phyloP scores from a whole-genome alignment of 2,797 vertebrate species.

The Tenualosa thibaudeaui region DNA sequence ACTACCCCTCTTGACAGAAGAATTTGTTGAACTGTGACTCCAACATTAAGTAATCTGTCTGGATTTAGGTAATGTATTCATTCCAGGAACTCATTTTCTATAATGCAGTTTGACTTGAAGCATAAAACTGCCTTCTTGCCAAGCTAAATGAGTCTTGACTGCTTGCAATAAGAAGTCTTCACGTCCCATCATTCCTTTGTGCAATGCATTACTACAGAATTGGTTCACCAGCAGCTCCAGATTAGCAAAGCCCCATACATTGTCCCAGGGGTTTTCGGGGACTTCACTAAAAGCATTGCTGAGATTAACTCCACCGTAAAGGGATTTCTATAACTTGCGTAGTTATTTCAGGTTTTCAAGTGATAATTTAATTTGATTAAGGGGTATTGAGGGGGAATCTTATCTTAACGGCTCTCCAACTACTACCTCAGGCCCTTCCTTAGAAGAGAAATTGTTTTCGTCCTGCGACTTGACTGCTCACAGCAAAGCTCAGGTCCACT shows the following conservation, averaged over 20 bases:
- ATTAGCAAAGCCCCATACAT: not conserved
- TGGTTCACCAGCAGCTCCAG: not conserved
- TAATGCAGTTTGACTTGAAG: not conserved
- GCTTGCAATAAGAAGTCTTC: not conserved
- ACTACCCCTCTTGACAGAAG: not conserved
- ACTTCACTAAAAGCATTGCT: not conserved
- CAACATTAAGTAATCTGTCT: not conserved
- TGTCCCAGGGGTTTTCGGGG: not conserved
- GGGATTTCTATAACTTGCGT: not conserved
- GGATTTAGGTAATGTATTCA: not conserved
- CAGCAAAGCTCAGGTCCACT: conserved; percentile 81
- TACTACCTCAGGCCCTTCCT: conserved; percentile 83
- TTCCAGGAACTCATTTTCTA: not conserved
- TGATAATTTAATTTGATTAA: not conserved
- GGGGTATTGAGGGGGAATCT: no score
- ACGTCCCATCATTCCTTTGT: not conserved
- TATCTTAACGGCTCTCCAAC: conserved; percentile 50
- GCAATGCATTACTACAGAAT: not conserved
- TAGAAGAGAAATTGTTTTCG: conserved; percentile 91
- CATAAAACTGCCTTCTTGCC: not conserved
- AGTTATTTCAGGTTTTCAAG: not conserved
- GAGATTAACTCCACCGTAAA: not conserved
- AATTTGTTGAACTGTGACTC: not conserved
- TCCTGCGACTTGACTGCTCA: conserved; percentile 82
- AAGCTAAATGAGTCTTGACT: not conserved